Percentiles rank a stretch among this genome's conserved stretches.
Conservation (phyloP, 2,797 vertebrate genomes). For the Poecilia wingei region DNA sequence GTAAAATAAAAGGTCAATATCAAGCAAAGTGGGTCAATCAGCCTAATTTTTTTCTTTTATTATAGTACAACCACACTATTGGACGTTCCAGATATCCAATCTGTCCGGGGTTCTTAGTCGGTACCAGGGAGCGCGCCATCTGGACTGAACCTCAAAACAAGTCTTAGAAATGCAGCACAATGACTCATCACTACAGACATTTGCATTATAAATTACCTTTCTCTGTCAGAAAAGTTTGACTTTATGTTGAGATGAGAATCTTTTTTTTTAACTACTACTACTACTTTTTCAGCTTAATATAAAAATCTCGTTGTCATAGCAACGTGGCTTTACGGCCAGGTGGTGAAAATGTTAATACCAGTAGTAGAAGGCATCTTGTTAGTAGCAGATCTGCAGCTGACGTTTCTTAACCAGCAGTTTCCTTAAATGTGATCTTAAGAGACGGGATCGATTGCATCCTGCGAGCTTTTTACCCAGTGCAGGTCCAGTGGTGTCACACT, state of each 20-base stretch:
- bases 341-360: background rate
- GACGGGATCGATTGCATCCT: no score
- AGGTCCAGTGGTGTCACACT: no score
- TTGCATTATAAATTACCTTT: conserved; percentile 3
- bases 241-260: background rate
- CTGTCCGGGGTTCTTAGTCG: background rate
- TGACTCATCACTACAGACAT: background rate
- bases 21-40: background rate
- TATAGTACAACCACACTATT: background rate
- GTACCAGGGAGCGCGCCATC: background rate
- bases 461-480: no score
- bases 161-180: background rate
- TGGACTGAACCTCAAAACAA: conserved; percentile 8
- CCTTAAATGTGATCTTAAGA: background rate
- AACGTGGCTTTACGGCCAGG: background rate
- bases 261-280: background rate
- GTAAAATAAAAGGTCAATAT: background rate
- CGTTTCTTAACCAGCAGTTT: conserved; percentile 2
- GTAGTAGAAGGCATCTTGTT: background rate
- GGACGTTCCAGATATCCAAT: background rate
- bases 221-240: background rate
- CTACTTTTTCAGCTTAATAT: background rate
- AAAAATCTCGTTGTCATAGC: background rate
- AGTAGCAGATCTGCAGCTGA: background rate
- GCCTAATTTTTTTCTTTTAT: background rate